Evolutionary conservation across 1,140 invertebrate species (phyloP), one percentile per base, ranked within the genome.

Genomic region (Galleria mellonella): DNA sequence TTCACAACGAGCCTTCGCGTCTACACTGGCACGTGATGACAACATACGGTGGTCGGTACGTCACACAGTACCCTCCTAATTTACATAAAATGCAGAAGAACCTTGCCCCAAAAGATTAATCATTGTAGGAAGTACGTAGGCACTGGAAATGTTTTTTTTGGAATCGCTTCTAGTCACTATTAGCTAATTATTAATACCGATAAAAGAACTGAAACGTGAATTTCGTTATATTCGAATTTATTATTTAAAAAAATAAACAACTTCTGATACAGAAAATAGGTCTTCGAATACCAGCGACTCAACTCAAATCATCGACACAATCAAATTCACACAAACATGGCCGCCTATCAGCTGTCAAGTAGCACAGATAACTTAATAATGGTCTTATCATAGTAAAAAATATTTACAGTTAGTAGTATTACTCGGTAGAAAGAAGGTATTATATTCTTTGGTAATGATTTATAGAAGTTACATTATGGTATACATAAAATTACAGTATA

Each of bases 51-150:
- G 52, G 50, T 53, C 54, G 42, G 74, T 71, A 74, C 63, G 69
- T 78, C 72, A 81, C 62, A 55, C 41, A 48, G 51, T 71, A 62
- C 62, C 78, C 78, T 79, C 45, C 62, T 79, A 71, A 79, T 82
- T 82, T 78, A 73, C 70, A 73, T 77, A 77, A 74, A 82, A 74
- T 62, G 73, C 61, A 68, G 47, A 70, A 72, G 70, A 79, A 73
- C 74, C 74, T 81, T 81, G 75, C 69, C 61, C 65, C 58, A 71
- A 77, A 75, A 82, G 62, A 77, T 81, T 83, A 77, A 78, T 81
- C 75, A 83, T 74, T 68, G 53, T 73, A 79, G 67, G 75, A 78
- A 83, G 68, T 73, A 83, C 78, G 76, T 76, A 74, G 65, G 65
- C 76, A 82, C 66, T 57, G 67, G 67, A 76, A 69, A 67, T 70